Percentiles rank a stretch among this genome's conserved stretches.
Evolutionary conservation across 2,797 vertebrate genomes (phyloP).

Genomic region (Bucorvus abyssinicus): DNA sequence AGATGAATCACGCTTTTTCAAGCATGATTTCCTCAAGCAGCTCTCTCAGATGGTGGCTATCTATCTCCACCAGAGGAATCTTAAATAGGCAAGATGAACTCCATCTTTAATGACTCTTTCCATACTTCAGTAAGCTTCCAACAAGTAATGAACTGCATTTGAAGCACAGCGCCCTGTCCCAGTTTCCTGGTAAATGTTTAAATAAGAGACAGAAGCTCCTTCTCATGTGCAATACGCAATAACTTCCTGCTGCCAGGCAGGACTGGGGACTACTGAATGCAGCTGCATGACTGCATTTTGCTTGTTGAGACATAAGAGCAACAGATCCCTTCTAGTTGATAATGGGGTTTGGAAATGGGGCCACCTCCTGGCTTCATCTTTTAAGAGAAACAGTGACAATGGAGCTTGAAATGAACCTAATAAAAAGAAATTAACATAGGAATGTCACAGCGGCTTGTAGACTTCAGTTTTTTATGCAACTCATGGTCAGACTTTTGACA

Average conservation of each 20-base stretch:
- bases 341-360: not conserved
- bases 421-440: not conserved
- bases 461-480: not conserved
- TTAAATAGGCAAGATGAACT: not conserved
- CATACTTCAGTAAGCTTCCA: not conserved
- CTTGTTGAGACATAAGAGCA: not conserved
- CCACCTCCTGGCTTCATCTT: not conserved
- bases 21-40: not conserved
- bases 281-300: not conserved
- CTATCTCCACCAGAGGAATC: not conserved
- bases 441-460: not conserved
- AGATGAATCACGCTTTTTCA: not conserved
- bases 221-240: not conserved
- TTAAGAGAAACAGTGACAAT: not conserved
- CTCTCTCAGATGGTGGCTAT: not conserved
- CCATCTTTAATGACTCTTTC: not conserved
- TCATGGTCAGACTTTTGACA: not conserved
- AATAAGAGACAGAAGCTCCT: not conserved
- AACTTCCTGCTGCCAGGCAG: not conserved
- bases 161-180: not conserved
- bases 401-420: not conserved
- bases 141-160: not conserved
- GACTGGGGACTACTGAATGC: not conserved
- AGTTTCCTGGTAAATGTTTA: slow-evolving; percentile 21
- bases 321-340: not conserved